Conservation (phyloP, 2,888 invertebrate species). For the Hedychridium roseum region DNA sequence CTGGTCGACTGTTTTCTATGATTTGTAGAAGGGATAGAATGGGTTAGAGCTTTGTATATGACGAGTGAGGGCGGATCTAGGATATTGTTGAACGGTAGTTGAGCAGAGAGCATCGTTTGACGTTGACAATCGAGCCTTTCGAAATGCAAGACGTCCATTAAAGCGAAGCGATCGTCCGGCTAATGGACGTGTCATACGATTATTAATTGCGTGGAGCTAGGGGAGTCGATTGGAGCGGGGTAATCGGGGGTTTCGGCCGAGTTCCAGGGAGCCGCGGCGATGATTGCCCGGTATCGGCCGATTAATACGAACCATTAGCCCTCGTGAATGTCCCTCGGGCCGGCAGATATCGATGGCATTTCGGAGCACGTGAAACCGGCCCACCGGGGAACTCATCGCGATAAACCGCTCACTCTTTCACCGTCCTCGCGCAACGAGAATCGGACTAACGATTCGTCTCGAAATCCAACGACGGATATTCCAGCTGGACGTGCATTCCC, state of each 20-base stretch:
- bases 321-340: conserved; percentile 29
- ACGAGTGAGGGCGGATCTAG: too few species aligned
- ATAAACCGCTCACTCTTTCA: conserved; percentile 22
- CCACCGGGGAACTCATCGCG: conserved; percentile 26
- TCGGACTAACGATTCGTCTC: conserved; percentile 14
- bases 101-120: too few species aligned
- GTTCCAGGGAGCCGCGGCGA: conserved; percentile 34
- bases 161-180: too few species aligned
- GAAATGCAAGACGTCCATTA: too few species aligned
- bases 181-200: conserved; percentile 39
- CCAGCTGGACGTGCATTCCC: too few species aligned
- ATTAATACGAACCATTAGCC: conserved; percentile 47
- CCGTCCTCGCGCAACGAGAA: conserved; percentile 5
- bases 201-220: conserved; percentile 38
- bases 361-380: conserved; percentile 21
- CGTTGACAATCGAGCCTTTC: too few species aligned
- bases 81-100: too few species aligned
- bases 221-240: conserved; percentile 36
- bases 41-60: too few species aligned
- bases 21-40: too few species aligned
- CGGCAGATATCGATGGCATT: conserved; percentile 34
- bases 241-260: conserved; percentile 36
- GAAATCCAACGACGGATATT: too few species aligned
- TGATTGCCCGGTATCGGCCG: conserved; percentile 32
- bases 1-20: too few species aligned